These are phyloP conservation scores for Dicyrtomina minuta DNA, from an alignment of 2,888 invertebrate species.

Conservation along the genomic window DNA sequence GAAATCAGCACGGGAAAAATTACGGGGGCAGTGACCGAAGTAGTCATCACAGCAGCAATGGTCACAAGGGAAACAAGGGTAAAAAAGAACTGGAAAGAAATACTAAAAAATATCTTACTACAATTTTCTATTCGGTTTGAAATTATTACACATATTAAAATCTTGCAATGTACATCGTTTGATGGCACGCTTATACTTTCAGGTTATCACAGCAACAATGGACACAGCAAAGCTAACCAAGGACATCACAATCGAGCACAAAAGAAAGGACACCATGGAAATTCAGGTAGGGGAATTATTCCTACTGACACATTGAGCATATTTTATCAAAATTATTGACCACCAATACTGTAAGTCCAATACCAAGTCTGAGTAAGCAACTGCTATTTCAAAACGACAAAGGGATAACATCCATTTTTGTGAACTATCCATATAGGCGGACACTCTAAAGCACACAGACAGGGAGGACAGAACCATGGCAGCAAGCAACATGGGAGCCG, in stretches of 20 bases:
- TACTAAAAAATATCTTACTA: too few relatives aligned
- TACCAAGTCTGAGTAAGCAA: too few relatives aligned
- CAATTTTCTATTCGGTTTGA: too few relatives aligned
- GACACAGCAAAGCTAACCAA: constrained; percentile 43
- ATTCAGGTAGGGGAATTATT: constrained; percentile 12
- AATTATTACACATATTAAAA: too few relatives aligned
- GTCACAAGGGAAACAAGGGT: constrained; percentile 40
- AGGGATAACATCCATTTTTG: too few relatives aligned
- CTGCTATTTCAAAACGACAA: too few relatives aligned
- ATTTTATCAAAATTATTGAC: too few relatives aligned
- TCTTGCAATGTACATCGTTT: background rate
- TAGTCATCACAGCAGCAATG: constrained; percentile 31
- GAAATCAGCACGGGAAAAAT: constrained; percentile 30
- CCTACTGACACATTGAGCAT: too few relatives aligned
- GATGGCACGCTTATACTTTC: background rate
- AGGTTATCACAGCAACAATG: constrained; percentile 34
- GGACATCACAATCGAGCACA: constrained; percentile 48
- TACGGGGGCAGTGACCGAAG: constrained; percentile 28
- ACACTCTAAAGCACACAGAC: constrained; percentile 46
- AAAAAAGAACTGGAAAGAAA: too few relatives aligned
- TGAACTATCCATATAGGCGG: too few relatives aligned
- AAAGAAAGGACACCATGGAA: constrained; percentile 50
- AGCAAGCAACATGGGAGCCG: constrained; percentile 45
- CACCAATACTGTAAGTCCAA: too few relatives aligned
- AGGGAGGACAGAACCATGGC: constrained; percentile 49